Conservation (phyloP, 1,140 invertebrate species). For the Camponotus floridanus region DNA sequence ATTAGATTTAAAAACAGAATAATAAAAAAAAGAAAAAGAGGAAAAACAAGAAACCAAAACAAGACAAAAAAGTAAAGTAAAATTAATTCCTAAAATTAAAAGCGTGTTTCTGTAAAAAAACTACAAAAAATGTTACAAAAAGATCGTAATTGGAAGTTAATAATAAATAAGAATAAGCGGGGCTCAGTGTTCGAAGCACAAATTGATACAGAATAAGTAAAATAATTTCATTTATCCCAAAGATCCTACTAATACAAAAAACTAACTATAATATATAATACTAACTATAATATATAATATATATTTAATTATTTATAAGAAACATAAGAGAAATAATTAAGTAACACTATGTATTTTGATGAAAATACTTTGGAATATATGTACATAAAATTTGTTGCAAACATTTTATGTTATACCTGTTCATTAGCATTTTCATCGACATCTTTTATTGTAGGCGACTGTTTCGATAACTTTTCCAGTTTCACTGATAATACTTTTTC, state of each 20-base stretch:
- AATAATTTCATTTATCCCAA: slow-evolving; percentile 2
- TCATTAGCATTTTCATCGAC: slow-evolving; percentile 4
- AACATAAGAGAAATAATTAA: slow-evolving; percentile 6
- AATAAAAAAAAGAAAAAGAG: not conserved
- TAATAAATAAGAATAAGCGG: not conserved
- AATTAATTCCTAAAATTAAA: too few species aligned
- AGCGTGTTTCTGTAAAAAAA: too few species aligned
- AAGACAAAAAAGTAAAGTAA: too few species aligned
- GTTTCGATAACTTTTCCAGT: not conserved
- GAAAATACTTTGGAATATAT: slow-evolving; percentile 5
- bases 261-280: too few species aligned
- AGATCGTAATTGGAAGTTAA: slow-evolving; percentile 2
- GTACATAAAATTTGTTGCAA: slow-evolving; percentile 1
- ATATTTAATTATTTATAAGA: slow-evolving; percentile 6
- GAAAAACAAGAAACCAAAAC: not conserved
- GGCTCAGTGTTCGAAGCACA: not conserved
- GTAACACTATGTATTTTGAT: slow-evolving; percentile 11
- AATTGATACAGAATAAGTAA: slow-evolving; percentile 1
- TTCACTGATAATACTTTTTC: slow-evolving; percentile 2
- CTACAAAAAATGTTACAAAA: not conserved
- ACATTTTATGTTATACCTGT: slow-evolving; percentile 5
- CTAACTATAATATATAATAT: too few species aligned
- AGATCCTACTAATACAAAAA: slow-evolving; percentile 4
- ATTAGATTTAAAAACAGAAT: not conserved
- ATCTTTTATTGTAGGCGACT: slow-evolving; percentile 1